Evolutionary conservation across 2,888 invertebrate species (phyloP).

Genomic region (Cosmia trapezina): DNA sequence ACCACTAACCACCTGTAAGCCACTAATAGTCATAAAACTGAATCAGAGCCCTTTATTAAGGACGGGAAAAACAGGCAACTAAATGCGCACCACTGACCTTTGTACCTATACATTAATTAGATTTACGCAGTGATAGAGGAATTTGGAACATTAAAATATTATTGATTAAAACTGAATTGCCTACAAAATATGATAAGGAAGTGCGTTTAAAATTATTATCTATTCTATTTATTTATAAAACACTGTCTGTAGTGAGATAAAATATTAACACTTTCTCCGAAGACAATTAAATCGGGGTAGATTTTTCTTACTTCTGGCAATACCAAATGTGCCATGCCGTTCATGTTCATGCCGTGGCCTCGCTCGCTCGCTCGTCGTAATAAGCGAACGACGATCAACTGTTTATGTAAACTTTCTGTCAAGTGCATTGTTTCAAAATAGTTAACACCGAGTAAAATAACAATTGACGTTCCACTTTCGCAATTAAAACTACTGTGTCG

Average conservation of each 20-base stretch:
- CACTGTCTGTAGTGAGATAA: not conserved
- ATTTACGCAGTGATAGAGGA: not conserved
- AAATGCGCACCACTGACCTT: not conserved
- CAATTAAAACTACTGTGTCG: constrained; percentile 59
- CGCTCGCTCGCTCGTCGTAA: constrained; percentile 60
- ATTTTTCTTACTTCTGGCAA: constrained; percentile 66
- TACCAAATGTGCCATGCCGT: constrained; percentile 71
- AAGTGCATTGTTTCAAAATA: constrained; percentile 77
- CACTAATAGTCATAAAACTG: constrained; percentile 17
- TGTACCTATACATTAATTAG: not conserved
- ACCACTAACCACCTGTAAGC: too few relatives aligned
- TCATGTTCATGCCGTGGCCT: constrained; percentile 63
- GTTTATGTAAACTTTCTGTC: constrained; percentile 82
- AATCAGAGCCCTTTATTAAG: constrained; percentile 3
- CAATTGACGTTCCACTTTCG: constrained; percentile 66
- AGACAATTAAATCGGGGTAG: constrained; percentile 24
- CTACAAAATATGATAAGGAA: not conserved
- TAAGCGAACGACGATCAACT: constrained; percentile 63
- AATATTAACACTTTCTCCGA: constrained; percentile 7
- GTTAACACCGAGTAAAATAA: constrained; percentile 70
- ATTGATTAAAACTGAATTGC: not conserved
- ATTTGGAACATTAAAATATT: not conserved
- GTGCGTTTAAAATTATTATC: not conserved
- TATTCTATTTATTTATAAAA: not conserved
- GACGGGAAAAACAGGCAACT: constrained; percentile 22